Base-by-base conservation (phyloP, 2,797 vertebrate genomes). In the Anolis apletophallus region DNA sequence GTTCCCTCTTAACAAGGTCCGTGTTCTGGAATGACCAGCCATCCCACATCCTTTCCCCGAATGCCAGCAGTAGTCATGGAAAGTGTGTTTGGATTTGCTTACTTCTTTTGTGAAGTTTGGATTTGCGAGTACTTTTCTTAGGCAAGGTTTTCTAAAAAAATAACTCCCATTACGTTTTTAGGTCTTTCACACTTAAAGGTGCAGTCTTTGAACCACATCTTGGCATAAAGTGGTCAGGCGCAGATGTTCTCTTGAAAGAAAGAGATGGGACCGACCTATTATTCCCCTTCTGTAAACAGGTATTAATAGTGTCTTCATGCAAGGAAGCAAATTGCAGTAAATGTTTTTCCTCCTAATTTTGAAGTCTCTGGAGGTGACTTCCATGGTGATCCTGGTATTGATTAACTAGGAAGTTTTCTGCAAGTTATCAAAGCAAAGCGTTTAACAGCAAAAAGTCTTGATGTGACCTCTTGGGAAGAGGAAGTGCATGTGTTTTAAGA, bases 361-460 rank as follows among this genome's bases (percentile, higher is more conserved):
- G 26, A 64, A 64, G 57, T 85, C 85, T 81, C 54, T 72, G 87
- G 87, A 86, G 91, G 80, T 90, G 79, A 50, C 55, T 90, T 84
- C 90, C 86, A 83, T 83, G 82, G 78, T 88, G 89, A 91, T 85
- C 88, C 84, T 79, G 68, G 1, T 88, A 88, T 91, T 0, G 0
- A 88, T 87, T 91, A 91, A 90, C 81, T 76, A 90, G 86, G 55
- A 88, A 86, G 90, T 68, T 26, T 81, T 81, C 50, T 90, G 86
- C 76, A 77, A 46, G 71, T 86, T 80, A 46, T 87, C 84, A 92
- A 84, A 89, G 68, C 69, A 85, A 88, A 89, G 87, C 84, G 85
- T 81, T 54, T 81, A 90, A 86, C 87, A 88, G 82, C 71, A 67
- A 88, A 87, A 91, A 78, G 85, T 67, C 78, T 93, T 93, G 83